These are phyloP conservation scores for Galerucella pusilla DNA, from an alignment of 2,888 invertebrate genomes.

Conservation along the genomic window DNA sequence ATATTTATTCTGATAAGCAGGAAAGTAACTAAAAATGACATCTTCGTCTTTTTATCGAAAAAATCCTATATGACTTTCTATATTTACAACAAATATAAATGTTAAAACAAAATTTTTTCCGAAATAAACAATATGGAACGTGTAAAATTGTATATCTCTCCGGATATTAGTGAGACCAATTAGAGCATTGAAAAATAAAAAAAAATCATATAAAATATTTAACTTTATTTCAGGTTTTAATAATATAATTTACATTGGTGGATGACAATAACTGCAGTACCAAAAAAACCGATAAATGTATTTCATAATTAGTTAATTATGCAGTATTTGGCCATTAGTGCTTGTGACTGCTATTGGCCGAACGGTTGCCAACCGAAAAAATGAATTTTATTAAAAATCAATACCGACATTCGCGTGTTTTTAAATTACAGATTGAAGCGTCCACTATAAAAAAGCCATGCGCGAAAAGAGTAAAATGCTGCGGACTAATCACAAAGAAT, in stretches of 20 bases:
- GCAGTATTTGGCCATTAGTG: slow-evolving; percentile 64
- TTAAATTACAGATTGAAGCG: slow-evolving; percentile 66
- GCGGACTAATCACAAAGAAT: slow-evolving; percentile 67
- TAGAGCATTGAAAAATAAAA: slow-evolving; percentile 7
- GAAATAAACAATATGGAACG: not conserved
- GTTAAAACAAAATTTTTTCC: not conserved
- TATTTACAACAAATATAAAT: too few species aligned
- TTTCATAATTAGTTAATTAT: slow-evolving; percentile 66
- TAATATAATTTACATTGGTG: slow-evolving; percentile 56
- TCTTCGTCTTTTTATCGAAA: too few species aligned
- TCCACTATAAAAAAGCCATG: slow-evolving; percentile 65
- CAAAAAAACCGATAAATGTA: slow-evolving; percentile 62
- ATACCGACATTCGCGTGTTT: slow-evolving; percentile 66
- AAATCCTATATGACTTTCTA: too few species aligned
- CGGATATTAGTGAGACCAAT: slow-evolving; percentile 14
- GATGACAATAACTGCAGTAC: slow-evolving; percentile 54
- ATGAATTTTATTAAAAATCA: slow-evolving; percentile 67
- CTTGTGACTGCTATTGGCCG: slow-evolving; percentile 64
- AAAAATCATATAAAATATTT: slow-evolving; percentile 53
- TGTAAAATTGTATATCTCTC: not conserved
- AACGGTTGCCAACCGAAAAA: slow-evolving; percentile 66
- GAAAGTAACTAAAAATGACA: too few species aligned
- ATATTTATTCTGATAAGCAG: too few species aligned
- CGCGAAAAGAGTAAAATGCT: slow-evolving; percentile 66
- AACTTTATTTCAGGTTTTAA: slow-evolving; percentile 52